Percentiles rank a stretch among this genome's conserved stretches.
Evolutionary conservation across 2,797 vertebrate species (phyloP).

Genomic region (Crenuchus spilurus): DNA sequence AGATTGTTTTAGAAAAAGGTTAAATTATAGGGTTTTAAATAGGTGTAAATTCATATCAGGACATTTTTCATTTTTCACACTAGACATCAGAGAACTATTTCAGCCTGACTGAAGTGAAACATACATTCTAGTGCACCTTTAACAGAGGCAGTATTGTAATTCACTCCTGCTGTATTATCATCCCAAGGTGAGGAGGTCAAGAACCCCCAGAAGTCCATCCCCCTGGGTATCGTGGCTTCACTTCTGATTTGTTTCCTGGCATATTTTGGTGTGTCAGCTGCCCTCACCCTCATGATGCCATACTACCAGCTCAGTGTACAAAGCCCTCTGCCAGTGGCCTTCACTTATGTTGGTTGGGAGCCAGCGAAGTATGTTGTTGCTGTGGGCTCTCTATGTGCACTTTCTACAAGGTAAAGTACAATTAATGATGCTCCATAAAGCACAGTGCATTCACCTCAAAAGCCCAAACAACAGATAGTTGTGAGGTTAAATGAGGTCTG

Average conservation of each 20-base stretch:
- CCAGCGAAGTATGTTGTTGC: conserved; percentile 82
- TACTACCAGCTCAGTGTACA: conserved; percentile 81
- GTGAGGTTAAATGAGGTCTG: neutral
- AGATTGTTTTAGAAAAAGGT: no score
- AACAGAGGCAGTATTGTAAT: no score
- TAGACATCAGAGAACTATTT: no score
- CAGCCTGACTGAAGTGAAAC: no score
- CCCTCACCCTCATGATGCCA: conserved; percentile 88
- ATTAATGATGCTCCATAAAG: neutral
- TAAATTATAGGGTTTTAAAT: no score
- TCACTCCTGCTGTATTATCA: no score
- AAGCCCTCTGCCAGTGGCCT: conserved; percentile 84
- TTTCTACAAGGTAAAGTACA: conserved; percentile 89
- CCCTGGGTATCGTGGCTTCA: conserved; percentile 80
- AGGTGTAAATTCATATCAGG: no score
- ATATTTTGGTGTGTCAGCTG: conserved; percentile 85
- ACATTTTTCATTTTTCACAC: no score
- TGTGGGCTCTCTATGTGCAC: conserved; percentile 86
- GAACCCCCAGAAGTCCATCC: conserved; percentile 86
- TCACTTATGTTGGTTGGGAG: conserved; percentile 83
- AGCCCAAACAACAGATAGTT: neutral
- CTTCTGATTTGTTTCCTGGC: conserved; percentile 87
- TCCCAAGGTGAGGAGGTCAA: conserved; percentile 88
- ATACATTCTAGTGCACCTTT: no score
- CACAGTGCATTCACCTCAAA: no score